Percentiles rank a stretch among this genome's conserved stretches.
These are phyloP conservation scores for Propithecus perrieri DNA, from an alignment of 2,797 vertebrate species.

Conservation along the genomic window DNA sequence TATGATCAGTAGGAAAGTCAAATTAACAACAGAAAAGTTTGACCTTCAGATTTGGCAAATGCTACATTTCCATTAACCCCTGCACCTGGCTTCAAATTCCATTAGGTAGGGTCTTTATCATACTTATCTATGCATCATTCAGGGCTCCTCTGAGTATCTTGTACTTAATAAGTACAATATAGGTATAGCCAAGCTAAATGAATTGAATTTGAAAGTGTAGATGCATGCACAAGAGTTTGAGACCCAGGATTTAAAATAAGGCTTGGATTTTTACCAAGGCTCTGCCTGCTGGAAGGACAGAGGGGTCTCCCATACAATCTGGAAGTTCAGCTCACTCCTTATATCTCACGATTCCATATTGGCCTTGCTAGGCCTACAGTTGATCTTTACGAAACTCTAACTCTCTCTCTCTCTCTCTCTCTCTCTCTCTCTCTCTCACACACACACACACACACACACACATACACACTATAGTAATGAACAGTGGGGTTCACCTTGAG, in stretches of 20 bases:
- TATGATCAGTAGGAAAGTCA: constrained; percentile 28
- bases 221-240: background rate
- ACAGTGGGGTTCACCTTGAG: background rate
- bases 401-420: too few relatives aligned
- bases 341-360: background rate
- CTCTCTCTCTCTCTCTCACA: background rate
- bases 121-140: background rate
- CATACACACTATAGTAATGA: background rate
- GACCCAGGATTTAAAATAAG: background rate
- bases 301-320: background rate
- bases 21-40: constrained; percentile 30
- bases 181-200: constrained; percentile 23
- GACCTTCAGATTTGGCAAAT: constrained; percentile 47
- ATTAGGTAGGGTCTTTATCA: background rate
- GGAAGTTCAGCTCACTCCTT: background rate
- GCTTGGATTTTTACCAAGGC: background rate
- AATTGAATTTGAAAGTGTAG: constrained; percentile 10
- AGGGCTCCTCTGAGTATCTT: background rate
- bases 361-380: background rate
- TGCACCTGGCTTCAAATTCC: background rate
- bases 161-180: background rate
- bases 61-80: constrained; percentile 2
- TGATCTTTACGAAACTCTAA: background rate
- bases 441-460: background rate
- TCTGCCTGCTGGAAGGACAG: background rate